Base-by-base conservation (phyloP, 2,113 vertebrate species). In the Progne subis region DNA sequence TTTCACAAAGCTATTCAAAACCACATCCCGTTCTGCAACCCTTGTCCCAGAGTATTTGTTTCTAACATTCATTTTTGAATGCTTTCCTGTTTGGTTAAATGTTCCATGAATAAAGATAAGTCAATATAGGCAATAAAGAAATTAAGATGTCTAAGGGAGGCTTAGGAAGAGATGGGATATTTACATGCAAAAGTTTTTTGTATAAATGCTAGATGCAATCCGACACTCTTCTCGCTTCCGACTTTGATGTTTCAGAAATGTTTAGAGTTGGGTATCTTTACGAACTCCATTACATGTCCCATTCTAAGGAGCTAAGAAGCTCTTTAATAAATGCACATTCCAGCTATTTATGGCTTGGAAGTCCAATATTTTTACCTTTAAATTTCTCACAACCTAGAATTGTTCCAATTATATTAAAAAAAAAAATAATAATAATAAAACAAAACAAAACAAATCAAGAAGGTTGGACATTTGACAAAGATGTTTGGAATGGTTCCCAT, bases 231-330 rank as follows among this genome's bases (percentile, higher is more conserved):
- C 34, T 69, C 72, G 13, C 26, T 87, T 90, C 78, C 64, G 37
- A 52, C 11, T 89, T 64, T 12, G 5, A 26, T 2, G 0, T 74
- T 52, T 18, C 41, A 93, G 64, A 70, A 81, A 7, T 23, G 8
- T 28, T 57, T 50, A 34, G 25, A 76, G 9, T 56, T 65, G 14
- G 1, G 2, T 12, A 18, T 69, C 9, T 18, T 77, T 39, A 72
- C 0, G 0, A 17, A 52, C 24, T 19, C 26, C 8, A 26, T 34
- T 59, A 34, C 20, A 56, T 43, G 16, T 52, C 18, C 5, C 23
- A 39, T 69, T 47, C 15, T 52, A 68, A 71, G 34, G 15, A 43
- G 17, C 13, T 60, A 56, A 37, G 11, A 89, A 60, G 5, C 4
- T 64, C 21, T 18, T 44, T 80, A 31, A 37, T 60, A 46, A 81